Percentiles rank a stretch among this genome's conserved stretches.
These are phyloP conservation scores for Indicator indicator DNA, from an alignment of 2,113 vertebrate genomes.

Conservation along the genomic window DNA sequence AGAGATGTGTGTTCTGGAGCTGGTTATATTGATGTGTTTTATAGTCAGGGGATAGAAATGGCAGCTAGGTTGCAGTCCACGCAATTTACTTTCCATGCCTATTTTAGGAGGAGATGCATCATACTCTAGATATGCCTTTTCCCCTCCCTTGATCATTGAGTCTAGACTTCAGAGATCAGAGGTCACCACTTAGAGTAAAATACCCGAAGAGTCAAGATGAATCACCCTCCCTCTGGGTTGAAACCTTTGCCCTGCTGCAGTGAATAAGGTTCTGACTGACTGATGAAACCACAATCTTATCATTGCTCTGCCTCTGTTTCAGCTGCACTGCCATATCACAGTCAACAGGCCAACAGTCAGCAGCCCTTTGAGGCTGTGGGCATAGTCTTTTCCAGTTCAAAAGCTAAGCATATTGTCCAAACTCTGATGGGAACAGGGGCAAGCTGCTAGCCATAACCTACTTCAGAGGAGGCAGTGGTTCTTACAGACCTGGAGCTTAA, in stretches of 20 bases:
- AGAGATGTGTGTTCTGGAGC: not conserved
- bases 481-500: not conserved
- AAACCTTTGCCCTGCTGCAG: not conserved
- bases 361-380: not conserved
- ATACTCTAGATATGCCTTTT: not conserved
- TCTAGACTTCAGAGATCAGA: not conserved
- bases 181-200: not conserved
- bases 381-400: not conserved
- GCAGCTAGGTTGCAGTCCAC: not conserved
- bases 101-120: not conserved
- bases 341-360: not conserved
- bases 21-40: not conserved
- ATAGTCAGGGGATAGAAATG: accelerated
- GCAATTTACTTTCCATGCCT: not conserved
- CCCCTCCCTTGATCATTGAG: not conserved
- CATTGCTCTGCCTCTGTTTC: not conserved
- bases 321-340: not conserved
- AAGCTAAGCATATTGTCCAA: not conserved
- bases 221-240: not conserved
- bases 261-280: not conserved
- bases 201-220: not conserved
- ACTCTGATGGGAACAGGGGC: not conserved
- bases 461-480: not conserved
- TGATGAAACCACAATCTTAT: not conserved
- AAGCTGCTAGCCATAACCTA: not conserved